Percentiles rank a stretch among this genome's conserved stretches.
Conservation (phyloP, 2,888 invertebrate species). For the Rotaria sp. region DNA sequence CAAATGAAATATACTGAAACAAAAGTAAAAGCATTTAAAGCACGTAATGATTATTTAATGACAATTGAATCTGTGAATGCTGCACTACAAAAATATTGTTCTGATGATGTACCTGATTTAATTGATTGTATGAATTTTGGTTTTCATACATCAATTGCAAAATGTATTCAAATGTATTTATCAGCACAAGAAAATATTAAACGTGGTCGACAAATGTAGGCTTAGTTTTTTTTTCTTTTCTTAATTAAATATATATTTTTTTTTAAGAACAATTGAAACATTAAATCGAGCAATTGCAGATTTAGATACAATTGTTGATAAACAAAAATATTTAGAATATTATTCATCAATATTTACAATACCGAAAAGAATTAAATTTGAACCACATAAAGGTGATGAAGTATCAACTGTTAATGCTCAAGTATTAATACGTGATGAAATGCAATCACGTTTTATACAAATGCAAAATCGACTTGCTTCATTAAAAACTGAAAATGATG, state of each 20-base stretch:
- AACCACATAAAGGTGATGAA: conserved; percentile 69
- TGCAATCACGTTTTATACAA: conserved; percentile 71
- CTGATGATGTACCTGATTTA: conserved; percentile 86
- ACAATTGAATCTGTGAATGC: conserved; percentile 89
- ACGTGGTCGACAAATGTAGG: conserved; percentile 58
- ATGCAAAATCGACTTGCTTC: conserved; percentile 72
- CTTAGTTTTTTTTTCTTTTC: not conserved
- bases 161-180: conserved; percentile 73
- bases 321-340: conserved; percentile 78
- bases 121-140: conserved; percentile 93
- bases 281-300: conserved; percentile 67
- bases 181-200: conserved; percentile 73
- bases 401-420: conserved; percentile 65
- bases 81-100: conserved; percentile 88
- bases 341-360: conserved; percentile 79
- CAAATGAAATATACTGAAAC: conserved; percentile 79
- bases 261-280: conserved; percentile 61
- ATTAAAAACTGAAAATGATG: conserved; percentile 79
- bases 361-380: conserved; percentile 78
- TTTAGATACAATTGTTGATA: conserved; percentile 75
- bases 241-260: not conserved
- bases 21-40: conserved; percentile 78
- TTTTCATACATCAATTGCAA: conserved; percentile 80
- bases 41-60: conserved; percentile 85
- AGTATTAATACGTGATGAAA: conserved; percentile 69